phyloP scores from a whole-genome alignment of 2,888 invertebrate species.

The Nephrotoma appendiculata region DNA sequence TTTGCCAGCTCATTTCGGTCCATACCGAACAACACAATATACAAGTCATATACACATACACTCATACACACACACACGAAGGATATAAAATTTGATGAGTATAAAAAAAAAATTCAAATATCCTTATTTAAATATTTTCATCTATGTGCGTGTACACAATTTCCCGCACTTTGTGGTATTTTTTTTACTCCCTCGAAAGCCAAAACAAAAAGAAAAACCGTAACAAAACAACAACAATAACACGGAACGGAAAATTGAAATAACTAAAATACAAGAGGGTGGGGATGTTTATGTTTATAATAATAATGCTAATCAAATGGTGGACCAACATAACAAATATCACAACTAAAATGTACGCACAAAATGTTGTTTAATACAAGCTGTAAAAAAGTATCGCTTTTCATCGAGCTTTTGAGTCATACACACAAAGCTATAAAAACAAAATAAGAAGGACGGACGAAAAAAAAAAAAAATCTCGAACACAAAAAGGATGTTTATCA shows the following conservation, averaged over 20 bases:
- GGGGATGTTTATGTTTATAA: not conserved
- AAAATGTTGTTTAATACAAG: not conserved
- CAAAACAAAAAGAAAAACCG: not conserved
- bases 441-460: not conserved
- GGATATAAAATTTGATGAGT: not conserved
- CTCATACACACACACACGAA: not conserved
- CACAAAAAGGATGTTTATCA: not conserved
- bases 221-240: not conserved
- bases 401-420: not conserved
- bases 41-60: not conserved
- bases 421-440: not conserved
- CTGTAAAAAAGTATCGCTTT: not conserved
- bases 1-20: not conserved
- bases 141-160: not conserved
- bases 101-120: not conserved
- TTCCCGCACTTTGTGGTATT: not conserved
- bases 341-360: not conserved
- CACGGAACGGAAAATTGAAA: not conserved
- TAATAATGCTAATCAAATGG: not conserved
- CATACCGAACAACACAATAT: not conserved
- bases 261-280: not conserved
- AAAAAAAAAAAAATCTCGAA: not conserved
- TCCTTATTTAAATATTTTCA: not conserved
- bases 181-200: not conserved
- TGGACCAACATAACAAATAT: not conserved